These are phyloP conservation scores for Acanthacorydalis orientalis DNA, from an alignment of 2,888 invertebrate genomes.

Conservation along the genomic window DNA sequence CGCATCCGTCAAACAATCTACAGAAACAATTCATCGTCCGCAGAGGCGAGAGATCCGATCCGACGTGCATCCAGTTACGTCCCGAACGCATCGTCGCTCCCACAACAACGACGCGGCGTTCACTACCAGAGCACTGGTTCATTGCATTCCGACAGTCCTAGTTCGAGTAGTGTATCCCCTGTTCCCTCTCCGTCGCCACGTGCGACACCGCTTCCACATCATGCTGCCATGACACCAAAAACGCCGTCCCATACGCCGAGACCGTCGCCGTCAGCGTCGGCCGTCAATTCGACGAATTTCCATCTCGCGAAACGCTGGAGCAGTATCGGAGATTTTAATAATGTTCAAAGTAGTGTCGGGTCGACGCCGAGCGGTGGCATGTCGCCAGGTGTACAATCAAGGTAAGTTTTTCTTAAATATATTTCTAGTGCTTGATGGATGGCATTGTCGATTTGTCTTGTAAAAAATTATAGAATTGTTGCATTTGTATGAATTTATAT, in stretches of 20 bases:
- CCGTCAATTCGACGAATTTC: conserved; percentile 16
- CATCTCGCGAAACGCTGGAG: conserved; percentile 53
- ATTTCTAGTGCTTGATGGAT: background rate
- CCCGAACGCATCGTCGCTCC: conserved; percentile 15
- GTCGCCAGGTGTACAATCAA: conserved; percentile 25
- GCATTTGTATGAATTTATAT: background rate
- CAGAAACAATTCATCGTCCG: background rate
- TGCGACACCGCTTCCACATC: conserved; percentile 46
- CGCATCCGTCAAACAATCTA: conserved; percentile 3
- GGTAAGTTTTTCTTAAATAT: conserved; percentile 26
- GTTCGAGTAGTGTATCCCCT: conserved; percentile 70
- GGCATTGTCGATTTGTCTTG: too few relatives aligned
- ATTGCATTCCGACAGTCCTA: conserved; percentile 66
- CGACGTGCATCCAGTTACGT: conserved; percentile 4
- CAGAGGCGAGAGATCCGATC: background rate
- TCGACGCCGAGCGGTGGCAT: conserved; percentile 13
- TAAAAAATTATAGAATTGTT: background rate
- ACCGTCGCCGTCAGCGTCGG: conserved; percentile 25
- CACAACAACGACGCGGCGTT: conserved; percentile 43
- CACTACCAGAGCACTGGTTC: conserved; percentile 74
- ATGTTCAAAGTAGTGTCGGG: conserved; percentile 18
- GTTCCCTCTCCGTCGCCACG: conserved; percentile 61
- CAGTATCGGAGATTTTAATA: conserved; percentile 68
- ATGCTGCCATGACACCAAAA: conserved; percentile 30
- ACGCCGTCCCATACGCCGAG: conserved; percentile 41